Conservation (phyloP, 1,140 invertebrate species). For the Philotrypesis tridentata region DNA sequence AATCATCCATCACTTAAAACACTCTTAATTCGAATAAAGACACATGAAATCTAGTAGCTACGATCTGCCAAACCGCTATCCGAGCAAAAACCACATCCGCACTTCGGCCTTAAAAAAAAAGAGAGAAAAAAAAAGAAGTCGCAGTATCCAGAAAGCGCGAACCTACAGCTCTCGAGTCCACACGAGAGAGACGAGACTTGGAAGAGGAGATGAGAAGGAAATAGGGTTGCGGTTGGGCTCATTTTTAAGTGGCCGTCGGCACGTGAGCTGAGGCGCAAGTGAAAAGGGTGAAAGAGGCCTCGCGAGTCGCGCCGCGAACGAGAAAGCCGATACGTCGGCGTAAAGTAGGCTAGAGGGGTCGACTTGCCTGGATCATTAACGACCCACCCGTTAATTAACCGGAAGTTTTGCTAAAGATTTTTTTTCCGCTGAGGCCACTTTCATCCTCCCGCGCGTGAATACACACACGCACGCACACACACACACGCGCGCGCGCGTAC, state of each 20-base stretch:
- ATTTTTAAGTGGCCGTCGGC: neutral
- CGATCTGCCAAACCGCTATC: neutral
- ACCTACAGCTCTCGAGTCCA: neutral
- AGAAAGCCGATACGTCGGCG: neutral
- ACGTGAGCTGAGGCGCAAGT: neutral
- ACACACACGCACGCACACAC: too few relatives aligned
- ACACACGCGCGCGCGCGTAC: neutral
- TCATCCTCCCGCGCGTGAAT: too few relatives aligned
- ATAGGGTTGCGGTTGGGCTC: neutral
- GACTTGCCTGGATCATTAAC: conserved; percentile 5
- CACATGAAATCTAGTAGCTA: too few relatives aligned
- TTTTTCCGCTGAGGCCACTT: too few relatives aligned
- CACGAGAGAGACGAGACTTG: neutral
- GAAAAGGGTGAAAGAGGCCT: conserved; percentile 1
- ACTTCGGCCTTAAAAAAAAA: neutral
- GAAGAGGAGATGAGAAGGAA: neutral
- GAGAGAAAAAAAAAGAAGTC: neutral
- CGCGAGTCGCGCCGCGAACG: neutral
- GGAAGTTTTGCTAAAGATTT: neutral
- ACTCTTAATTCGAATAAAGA: too few relatives aligned
- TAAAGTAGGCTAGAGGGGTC: neutral
- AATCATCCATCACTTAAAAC: too few relatives aligned
- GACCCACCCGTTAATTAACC: neutral
- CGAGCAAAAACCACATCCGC: neutral
- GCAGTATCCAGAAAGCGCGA: neutral